Percentiles rank a stretch among this genome's conserved stretches.
Evolutionary conservation across 2,113 vertebrate species (phyloP).

Genomic region (Onychostoma macrolepis): DNA sequence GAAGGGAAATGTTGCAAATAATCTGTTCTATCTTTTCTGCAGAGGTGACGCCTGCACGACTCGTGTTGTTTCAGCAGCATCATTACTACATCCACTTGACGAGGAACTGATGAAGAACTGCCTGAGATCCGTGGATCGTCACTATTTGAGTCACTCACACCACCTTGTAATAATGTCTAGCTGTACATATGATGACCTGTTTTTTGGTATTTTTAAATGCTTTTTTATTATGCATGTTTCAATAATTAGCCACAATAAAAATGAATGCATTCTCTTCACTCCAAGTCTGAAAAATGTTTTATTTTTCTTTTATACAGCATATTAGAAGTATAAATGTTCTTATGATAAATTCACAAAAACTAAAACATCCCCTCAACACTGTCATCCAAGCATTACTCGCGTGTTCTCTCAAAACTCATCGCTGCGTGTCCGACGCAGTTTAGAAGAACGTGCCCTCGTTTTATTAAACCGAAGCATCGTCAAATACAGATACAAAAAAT

Average conservation of each 20-base stretch:
- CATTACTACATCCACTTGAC: background rate
- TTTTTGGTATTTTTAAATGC: background rate
- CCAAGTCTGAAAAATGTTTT: conserved; percentile 79
- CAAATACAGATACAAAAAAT: conserved; percentile 34
- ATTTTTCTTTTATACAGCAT: conserved; percentile 78
- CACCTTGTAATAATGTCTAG: background rate
- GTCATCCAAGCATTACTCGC: background rate
- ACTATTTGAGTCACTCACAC: too few relatives aligned
- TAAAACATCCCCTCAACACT: conserved; percentile 61
- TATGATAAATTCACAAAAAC: conserved; percentile 71
- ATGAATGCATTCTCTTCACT: background rate
- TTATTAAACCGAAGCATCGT: background rate
- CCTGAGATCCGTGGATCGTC: background rate
- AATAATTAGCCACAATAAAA: background rate
- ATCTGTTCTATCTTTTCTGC: background rate
- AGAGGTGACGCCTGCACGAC: background rate
- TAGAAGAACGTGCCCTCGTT: background rate
- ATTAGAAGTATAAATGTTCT: conserved; percentile 77
- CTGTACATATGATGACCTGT: background rate
- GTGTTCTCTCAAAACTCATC: background rate
- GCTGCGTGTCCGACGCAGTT: too few relatives aligned
- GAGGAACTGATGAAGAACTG: background rate
- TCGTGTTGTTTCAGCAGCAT: background rate
- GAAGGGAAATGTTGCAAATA: background rate
- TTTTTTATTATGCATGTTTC: background rate